Base-by-base conservation (phyloP, 2,113 vertebrate genomes). In the Crotalus tigris region DNA sequence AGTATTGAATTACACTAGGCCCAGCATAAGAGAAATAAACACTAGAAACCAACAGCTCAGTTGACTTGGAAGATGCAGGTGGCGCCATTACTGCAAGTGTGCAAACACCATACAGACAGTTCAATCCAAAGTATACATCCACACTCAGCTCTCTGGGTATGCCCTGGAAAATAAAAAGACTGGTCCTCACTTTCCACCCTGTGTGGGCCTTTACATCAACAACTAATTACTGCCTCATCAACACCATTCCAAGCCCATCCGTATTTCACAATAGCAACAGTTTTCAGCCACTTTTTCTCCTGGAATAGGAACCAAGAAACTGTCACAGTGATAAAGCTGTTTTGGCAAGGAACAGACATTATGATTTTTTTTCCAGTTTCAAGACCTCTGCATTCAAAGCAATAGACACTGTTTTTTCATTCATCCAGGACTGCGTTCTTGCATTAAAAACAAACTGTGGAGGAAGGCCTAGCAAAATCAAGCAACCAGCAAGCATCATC, bases 91-190 rank as follows among this genome's bases (percentile, higher is more conserved):
- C 96, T 96, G 96, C 94, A 15, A 96, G 97, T 98, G 98, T 98
- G 97, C 98, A 98, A 98, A 98, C 97, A 98, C 96, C 94, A 91
- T 92, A 89, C 94, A 96, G 97, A 96, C 88, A 24, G 94, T 96
- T 97, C 94, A 51, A 96, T 96, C 96, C 91, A 95, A 95, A 89
- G 91, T 61, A 94, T n/a, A 9, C 5, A 19, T 0, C 5, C n/a
- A 24, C 91, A 49, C 24, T 39, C 75, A 58, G 39, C 51, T 92
- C 49, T 19, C 21, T 87, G 46, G 23, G 10, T 13, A n/a, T 69
- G 8, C 19, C 24, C 33, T 11, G 69, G 9, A 81, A 81, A 81
- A 19, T 21, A 13, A 12, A 17, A 92, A 26, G 3, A 21, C 3
- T n/a, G 53, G 19, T 44, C n/a, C 49, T 86, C 51, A 49, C 12